Evolutionary conservation across 2,113 vertebrate genomes (phyloP), one percentile per base, ranked within the genome.

Genomic region (Pseudonaja textilis): DNA sequence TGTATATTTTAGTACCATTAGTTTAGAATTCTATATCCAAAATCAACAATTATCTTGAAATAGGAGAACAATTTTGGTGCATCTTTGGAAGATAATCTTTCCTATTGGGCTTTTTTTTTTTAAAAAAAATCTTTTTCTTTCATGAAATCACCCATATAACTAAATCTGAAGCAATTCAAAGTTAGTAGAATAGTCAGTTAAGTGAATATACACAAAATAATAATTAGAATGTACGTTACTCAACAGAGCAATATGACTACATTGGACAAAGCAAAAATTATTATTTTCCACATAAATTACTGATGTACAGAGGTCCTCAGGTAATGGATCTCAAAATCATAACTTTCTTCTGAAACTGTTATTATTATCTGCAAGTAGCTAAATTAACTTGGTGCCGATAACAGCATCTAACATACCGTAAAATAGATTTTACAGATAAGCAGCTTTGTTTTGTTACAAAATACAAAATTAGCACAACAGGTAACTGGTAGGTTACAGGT

Each of bases 121-220:
- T 91, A 55, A 29, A 12, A 64, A 61, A 61, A 69, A n/a, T 6
- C 93, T 95, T 96, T 94, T 92, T 93, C 4, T 92, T 96, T 92
- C 93, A 95, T 95, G 95, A 88, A 91, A 22, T 96, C 95, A 95
- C 91, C 95, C 96, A 94, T 95, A 95, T 95, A 95, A 96, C 29
- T 94, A 90, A 89, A 94, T 93, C 89, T 93, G 4, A 5, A 95
- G 86, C 89, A 88, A 96, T 94, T 29, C 45, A n/a, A 1, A 52
- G 47, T 54, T 57, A 25, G 95, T 96, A 87, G 91, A 0, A 5
- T 94, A 94, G 95, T 94, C 93, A 96, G 94, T 95, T 95, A 96
- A 95, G 95, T 95, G 94, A 85, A 91, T 92, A 96, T 42, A 89
- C 87, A 69, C 39, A 90, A 95, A 94, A 42, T 42, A 93, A 91